Percentiles rank a stretch among this genome's conserved stretches.
These are phyloP conservation scores for Lasaia peninsularis DNA, from an alignment of 1,140 invertebrate genomes.

Conservation along the genomic window DNA sequence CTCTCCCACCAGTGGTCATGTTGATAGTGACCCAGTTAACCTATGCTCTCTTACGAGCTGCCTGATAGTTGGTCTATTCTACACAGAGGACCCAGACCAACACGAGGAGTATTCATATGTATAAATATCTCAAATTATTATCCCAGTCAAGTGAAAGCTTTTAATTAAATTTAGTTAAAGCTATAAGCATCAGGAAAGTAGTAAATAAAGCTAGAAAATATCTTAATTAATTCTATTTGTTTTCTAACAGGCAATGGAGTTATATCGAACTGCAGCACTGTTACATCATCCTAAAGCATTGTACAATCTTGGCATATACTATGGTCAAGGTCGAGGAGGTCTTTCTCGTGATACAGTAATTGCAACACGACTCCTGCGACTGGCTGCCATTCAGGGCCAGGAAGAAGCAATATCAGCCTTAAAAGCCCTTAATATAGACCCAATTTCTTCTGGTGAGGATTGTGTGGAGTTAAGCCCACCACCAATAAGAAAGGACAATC, in stretches of 20 bases:
- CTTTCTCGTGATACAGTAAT: slow-evolving; percentile 60
- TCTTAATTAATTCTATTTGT: slow-evolving; percentile 8
- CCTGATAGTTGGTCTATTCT: too few relatives aligned
- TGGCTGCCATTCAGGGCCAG: slow-evolving; percentile 80
- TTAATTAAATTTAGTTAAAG: too few relatives aligned
- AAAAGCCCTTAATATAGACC: slow-evolving; percentile 45
- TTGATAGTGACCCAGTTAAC: too few relatives aligned
- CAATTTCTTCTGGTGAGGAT: slow-evolving; percentile 23
- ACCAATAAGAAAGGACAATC: not conserved
- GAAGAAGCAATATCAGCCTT: slow-evolving; percentile 77
- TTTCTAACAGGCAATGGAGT: slow-evolving; percentile 77
- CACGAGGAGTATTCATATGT: too few relatives aligned
- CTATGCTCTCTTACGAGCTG: too few relatives aligned
- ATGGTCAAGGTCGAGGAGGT: slow-evolving; percentile 80
- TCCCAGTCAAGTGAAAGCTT: too few relatives aligned
- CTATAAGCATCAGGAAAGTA: too few relatives aligned
- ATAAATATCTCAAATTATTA: too few relatives aligned
- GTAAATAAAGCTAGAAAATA: too few relatives aligned
- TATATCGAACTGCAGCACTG: slow-evolving; percentile 78
- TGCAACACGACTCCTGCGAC: slow-evolving; percentile 73
- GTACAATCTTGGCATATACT: slow-evolving; percentile 81
- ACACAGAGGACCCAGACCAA: too few relatives aligned
- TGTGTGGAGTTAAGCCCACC: slow-evolving; percentile 16
- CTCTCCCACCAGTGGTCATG: too few relatives aligned
- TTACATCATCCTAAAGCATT: slow-evolving; percentile 79